These are phyloP conservation scores for Trachelus tabidus DNA, from an alignment of 2,888 invertebrate genomes.

Conservation along the genomic window DNA sequence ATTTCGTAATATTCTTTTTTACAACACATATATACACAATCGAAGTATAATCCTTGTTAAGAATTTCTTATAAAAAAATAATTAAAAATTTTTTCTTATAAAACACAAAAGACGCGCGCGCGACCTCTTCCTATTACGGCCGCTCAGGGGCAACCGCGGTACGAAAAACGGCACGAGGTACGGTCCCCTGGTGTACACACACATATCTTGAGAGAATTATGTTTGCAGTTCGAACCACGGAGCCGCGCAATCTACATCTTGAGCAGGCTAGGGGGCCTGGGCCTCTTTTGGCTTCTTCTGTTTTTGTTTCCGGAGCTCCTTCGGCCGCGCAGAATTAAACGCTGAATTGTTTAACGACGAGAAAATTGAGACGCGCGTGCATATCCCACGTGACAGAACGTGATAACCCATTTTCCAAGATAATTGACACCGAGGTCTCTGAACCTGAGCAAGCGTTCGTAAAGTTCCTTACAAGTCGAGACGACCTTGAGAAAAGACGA, in stretches of 20 bases:
- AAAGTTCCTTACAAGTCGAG: not conserved
- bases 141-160: not conserved
- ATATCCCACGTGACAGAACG: slow-evolving; percentile 21
- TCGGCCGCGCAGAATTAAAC: slow-evolving; percentile 44
- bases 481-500: not conserved
- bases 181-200: not conserved
- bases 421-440: not conserved
- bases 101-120: not conserved
- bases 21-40: no score
- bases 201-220: slow-evolving; percentile 30
- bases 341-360: slow-evolving; percentile 46
- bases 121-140: not conserved
- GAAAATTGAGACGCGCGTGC: slow-evolving; percentile 42
- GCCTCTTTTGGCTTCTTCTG: slow-evolving; percentile 17
- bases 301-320: slow-evolving; percentile 30
- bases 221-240: slow-evolving; percentile 42
- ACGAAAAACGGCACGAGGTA: slow-evolving; percentile 27
- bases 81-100: not conserved
- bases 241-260: slow-evolving; percentile 51
- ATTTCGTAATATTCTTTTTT: no score
- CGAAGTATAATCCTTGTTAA: not conserved
- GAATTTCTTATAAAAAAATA: not conserved
- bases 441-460: not conserved
- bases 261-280: slow-evolving; percentile 32
- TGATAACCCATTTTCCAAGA: not conserved